Evolutionary conservation across 2,797 vertebrate genomes (phyloP).

Genomic region (Gorsachius magnificus): DNA sequence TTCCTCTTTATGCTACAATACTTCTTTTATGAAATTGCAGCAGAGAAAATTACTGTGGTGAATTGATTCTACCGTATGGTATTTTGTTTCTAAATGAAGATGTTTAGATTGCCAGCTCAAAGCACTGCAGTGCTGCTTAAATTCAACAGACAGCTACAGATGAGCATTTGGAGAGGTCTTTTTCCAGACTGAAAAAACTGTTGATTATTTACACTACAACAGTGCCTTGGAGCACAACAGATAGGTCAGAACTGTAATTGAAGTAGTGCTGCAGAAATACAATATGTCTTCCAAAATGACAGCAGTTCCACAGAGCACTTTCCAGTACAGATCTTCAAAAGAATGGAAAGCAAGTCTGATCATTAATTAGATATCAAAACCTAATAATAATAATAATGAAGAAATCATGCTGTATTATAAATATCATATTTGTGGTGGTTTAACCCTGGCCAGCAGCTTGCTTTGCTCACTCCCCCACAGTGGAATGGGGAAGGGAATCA

Average conservation of each 20-base stretch:
- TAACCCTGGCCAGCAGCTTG: too few relatives aligned
- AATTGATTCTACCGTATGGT: conserved; percentile 27
- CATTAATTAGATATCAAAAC: not conserved
- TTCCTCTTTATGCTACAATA: conserved; percentile 30
- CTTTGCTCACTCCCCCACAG: too few relatives aligned
- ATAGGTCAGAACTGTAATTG: not conserved
- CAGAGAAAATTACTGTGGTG: conserved; percentile 29
- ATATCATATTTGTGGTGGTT: not conserved
- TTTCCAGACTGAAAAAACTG: not conserved
- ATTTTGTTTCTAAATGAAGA: conserved; percentile 42
- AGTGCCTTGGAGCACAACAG: not conserved
- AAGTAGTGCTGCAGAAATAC: not conserved
- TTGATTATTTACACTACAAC: not conserved
- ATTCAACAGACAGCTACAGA: not conserved
- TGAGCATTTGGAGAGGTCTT: not conserved
- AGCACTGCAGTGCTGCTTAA: conserved; percentile 16
- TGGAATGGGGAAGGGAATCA: too few relatives aligned
- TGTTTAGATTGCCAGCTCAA: conserved; percentile 21
- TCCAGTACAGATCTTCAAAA: not conserved
- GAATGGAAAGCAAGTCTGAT: not conserved
- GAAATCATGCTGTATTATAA: not conserved
- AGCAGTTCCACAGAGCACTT: not conserved
- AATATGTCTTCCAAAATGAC: not conserved
- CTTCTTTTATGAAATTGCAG: conserved; percentile 44
- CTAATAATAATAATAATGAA: not conserved